Base-by-base conservation (phyloP, 2,888 invertebrate species). In the Candidula unifasciata region DNA sequence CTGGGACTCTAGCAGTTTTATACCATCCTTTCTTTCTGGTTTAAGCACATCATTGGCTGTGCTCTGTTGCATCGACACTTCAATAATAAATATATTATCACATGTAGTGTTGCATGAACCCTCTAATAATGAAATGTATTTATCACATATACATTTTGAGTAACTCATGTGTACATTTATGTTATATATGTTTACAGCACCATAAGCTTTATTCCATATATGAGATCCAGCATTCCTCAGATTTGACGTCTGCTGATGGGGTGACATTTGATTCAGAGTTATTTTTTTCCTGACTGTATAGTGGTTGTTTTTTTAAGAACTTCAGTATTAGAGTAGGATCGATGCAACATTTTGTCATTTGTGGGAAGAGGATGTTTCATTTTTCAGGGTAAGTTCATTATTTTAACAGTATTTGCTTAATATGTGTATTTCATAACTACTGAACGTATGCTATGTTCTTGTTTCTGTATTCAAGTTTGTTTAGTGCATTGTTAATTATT, bases 1-100 rank as follows among this genome's bases (percentile, higher is more conserved):
- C n/a, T 71, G 33, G 35, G 33, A 33, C 18, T 71, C 21, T 37
- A 21, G 33, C 71, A 71, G 33, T 37, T 16, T 71, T 71, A 71
- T 18, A 37, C 24, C 35, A 71, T 21, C 6, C 35, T 71, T 2
- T 27, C 27, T 8, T 66, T 27, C 27, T 66, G 27, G n/a, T 35
- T 52, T 5, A 5, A 77, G 16, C 13, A 57, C 21, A 60, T 79
- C 79, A 79, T 3, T 79, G 79, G 79, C 79, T 79, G 79, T 79
- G 79, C 79, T 66, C 60, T 79, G 79, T 79, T 79, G 44, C 79
- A 79, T 79, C 66, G 35, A 35, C 27, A 33, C 24, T 66, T n/a
- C 66, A 66, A 27, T 27, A 66, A n/a, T n/a, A 10, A 66, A 44
- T 27, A 10, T 10, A 27, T 66, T 66, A 66, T 27, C 66, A 66